Conservation (phyloP, 2,888 invertebrate genomes). For the Nycteola revayana region DNA sequence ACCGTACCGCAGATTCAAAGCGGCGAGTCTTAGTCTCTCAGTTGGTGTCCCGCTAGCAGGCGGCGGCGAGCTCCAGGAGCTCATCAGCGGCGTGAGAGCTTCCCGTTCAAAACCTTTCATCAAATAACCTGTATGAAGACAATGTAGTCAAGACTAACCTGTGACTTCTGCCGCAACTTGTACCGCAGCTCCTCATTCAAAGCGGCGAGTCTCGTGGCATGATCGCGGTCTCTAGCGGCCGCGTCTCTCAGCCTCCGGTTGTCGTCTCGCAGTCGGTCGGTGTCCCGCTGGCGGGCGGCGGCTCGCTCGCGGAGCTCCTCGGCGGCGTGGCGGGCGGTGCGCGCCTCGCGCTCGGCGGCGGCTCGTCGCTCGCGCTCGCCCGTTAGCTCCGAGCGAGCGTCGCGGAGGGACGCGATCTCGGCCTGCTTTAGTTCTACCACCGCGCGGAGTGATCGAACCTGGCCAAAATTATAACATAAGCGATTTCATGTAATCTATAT, state of each 20-base stretch:
- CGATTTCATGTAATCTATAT: no score
- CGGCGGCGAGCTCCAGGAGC: no score
- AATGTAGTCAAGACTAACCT: no score
- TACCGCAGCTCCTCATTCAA: constrained; percentile 95
- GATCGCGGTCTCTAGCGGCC: constrained; percentile 89
- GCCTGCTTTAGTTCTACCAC: constrained; percentile 94
- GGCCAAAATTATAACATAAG: constrained; percentile 2
- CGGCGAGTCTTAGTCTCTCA: no score
- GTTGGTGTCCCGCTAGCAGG: no score
- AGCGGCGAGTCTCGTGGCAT: constrained; percentile 88
- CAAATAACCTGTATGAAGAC: no score
- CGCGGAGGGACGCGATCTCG: constrained; percentile 90
- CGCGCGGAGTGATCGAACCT: constrained; percentile 87
- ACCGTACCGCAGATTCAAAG: no score
- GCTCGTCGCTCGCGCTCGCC: constrained; percentile 89
- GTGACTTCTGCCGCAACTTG: constrained; percentile 91
- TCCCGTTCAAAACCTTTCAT: no score
- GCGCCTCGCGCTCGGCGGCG: constrained; percentile 87
- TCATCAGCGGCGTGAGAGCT: no score
- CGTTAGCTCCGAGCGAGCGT: constrained; percentile 85
- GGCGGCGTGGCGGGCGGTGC: constrained; percentile 89
- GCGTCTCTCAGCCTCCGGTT: constrained; percentile 88
- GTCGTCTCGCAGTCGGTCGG: constrained; percentile 79
- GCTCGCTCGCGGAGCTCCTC: constrained; percentile 93
- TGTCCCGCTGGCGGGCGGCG: constrained; percentile 88